Base-by-base conservation (phyloP, 30 jellyfish, hydroid and myxozoan genomes). In the Aurelia sp. region DNA sequence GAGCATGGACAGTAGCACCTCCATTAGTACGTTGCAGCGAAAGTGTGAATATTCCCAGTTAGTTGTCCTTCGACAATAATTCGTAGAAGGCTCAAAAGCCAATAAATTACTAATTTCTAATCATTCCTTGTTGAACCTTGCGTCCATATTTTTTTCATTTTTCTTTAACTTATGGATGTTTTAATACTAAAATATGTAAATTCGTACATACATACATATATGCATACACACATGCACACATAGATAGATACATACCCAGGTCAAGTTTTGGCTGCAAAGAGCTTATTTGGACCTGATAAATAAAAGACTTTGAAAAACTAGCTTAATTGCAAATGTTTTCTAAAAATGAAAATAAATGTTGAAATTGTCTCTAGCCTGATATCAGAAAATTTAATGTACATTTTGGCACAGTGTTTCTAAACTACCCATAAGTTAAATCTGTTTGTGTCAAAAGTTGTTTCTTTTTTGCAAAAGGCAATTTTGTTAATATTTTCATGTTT, bases 201-300 rank as follows among this genome's bases (percentile, higher is more conserved):
- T 79, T 64, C 71, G 64, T 62, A 79, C 83, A 79, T 79, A 62
- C 82, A 75, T 75, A 75, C 88, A 81, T 66, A 81, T 85, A 79
- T 79, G 30, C 84, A 79, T 79, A 63, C 84, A 2, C 33, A 27
- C 2, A 79, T 74, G 52, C 73, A 74, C 52, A 77, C 88, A 77
- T 61, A 77, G 67, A 57, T 37, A 80, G 63, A 69, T 75, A 74
- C 80, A 73, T 71, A 70, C 47, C 35, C 80, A 73, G 9, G 50
- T 37, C 7, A 37, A 37, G 10, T 4, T 37, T 37, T 37, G 50
- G 50, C 50, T 4, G 50, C 50, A 67, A 66, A 18, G 16, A 68
- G 90, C 76, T 66, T 51, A 79, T 66, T 72, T 79, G 73, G 89
- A 80, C 73, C 82, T 80, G 83, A 71, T 68, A 27, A 22, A 81